Base-by-base conservation (phyloP, 1,140 invertebrate species). In the Helicoverpa zea region DNA sequence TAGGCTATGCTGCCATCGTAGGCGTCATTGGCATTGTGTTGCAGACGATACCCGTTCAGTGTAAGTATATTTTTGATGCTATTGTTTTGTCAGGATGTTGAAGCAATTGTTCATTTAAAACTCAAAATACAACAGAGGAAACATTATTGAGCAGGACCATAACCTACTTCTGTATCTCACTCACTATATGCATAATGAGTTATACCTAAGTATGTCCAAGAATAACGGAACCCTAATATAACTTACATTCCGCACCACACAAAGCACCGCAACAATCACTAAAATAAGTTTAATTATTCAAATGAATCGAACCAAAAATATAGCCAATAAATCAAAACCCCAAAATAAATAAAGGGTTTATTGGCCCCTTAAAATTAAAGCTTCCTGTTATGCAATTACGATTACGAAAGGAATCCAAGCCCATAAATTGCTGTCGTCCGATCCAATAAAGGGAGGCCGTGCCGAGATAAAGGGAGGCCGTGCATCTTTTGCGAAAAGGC, bases 21-120 rank as follows among this genome's bases (percentile, higher is more conserved):
- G 98, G 98, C 5, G 96, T 98, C 35, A 95, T 94, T 59, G 96
- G 91, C 74, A 97, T 96, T 75, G 96, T 96, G 13, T 93, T 96
- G 11, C 95, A 97, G 89, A 97, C 96, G 64, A 96, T 96, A 93
- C 98, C 96, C 54, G 96, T 96, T 13, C 97, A 98, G 95, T 96
- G 95, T 95, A 89, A 83, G 91, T 89, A 78, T 30, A 72, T 54
- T 52, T 73, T 75, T 64, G 52, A 47, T 64, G 74, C n/a, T 52
- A 51, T 64, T 30, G 47, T 64, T 77, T 35, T 64, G n/a, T 11
- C 72, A 47, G 35, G 72, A 58, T 51, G 56, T 76, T 63, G 56
- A 61, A 47, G 54, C 54, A 56, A 58, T 74, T 58, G 35, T 74
- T 59, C 54, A 35, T 73, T 59, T 43, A 18, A 7, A 58, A 72